Evolutionary conservation across 2,113 vertebrate genomes (phyloP).

Genomic region (Laticauda laticaudata): DNA sequence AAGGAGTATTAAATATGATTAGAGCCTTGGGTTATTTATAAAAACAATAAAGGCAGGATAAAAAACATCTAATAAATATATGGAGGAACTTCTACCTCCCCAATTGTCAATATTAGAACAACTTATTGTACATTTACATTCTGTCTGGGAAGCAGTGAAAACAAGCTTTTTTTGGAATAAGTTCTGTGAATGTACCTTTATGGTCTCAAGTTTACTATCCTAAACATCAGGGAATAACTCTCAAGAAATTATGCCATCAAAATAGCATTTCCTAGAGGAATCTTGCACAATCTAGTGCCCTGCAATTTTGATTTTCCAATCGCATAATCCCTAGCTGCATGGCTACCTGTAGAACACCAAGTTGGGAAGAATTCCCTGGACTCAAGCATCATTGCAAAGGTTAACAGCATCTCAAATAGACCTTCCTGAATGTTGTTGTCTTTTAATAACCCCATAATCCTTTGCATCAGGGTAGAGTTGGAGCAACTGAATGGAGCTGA

Average conservation of each 20-base stretch:
- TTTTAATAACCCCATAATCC: too few relatives aligned
- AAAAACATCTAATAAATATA: background rate
- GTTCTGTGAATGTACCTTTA: background rate
- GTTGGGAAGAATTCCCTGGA: background rate
- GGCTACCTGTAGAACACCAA: background rate
- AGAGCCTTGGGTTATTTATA: background rate
- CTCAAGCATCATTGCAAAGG: background rate
- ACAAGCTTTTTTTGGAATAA: background rate
- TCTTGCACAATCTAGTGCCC: background rate
- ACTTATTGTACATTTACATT: background rate
- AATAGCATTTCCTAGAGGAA: background rate
- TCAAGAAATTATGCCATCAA: background rate
- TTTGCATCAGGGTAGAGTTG: too few relatives aligned
- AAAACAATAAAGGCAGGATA: background rate
- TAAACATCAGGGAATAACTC: background rate
- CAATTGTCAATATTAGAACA: background rate
- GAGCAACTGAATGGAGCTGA: too few relatives aligned
- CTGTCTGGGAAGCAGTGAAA: background rate
- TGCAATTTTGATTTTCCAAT: background rate
- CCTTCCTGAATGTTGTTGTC: too few relatives aligned
- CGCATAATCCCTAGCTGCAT: background rate
- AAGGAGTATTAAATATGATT: background rate
- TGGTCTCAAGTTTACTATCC: background rate
- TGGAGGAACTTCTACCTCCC: too few relatives aligned
- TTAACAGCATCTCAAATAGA: background rate